phyloP scores from a whole-genome alignment of 2,888 invertebrate genomes.

The Lasioglossum vierecki region DNA sequence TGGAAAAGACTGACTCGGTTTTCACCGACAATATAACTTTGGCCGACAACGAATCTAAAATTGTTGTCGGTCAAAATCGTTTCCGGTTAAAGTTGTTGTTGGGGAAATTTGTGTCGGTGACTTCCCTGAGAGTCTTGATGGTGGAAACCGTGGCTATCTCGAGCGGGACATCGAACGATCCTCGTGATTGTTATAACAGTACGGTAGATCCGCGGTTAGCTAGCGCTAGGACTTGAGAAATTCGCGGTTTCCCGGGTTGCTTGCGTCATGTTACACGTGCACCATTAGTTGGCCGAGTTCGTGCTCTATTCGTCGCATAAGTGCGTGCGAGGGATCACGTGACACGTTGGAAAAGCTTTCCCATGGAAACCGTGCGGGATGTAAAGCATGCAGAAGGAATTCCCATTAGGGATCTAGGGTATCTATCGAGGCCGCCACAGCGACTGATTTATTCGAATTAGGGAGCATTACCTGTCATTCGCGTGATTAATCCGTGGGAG shows the following conservation, averaged over 20 bases:
- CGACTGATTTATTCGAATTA: neutral
- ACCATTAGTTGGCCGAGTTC: slow-evolving; percentile 30
- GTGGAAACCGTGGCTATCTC: slow-evolving; percentile 31
- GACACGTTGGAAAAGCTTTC: slow-evolving; percentile 22
- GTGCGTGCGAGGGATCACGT: slow-evolving; percentile 29
- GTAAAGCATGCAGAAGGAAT: slow-evolving; percentile 9
- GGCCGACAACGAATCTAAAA: no score
- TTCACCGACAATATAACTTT: no score
- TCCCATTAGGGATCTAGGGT: slow-evolving; percentile 1
- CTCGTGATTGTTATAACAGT: slow-evolving; percentile 33
- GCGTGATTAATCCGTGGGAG: neutral
- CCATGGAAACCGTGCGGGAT: slow-evolving; percentile 25
- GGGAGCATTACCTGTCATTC: neutral
- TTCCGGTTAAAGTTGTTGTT: no score
- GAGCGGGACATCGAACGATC: slow-evolving; percentile 35
- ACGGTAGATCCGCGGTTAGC: slow-evolving; percentile 13
- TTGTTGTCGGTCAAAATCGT: no score
- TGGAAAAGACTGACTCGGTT: no score
- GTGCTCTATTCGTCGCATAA: neutral
- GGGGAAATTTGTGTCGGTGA: no score
- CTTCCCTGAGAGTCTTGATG: neutral
- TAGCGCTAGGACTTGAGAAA: slow-evolving; percentile 49
- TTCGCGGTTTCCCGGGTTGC: slow-evolving; percentile 27
- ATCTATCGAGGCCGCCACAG: neutral
- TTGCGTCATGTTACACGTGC: slow-evolving; percentile 40